Evolutionary conservation across 2,888 invertebrate genomes (phyloP), one percentile per base, ranked within the genome.

Genomic region (Cheiracanthium punctorium): DNA sequence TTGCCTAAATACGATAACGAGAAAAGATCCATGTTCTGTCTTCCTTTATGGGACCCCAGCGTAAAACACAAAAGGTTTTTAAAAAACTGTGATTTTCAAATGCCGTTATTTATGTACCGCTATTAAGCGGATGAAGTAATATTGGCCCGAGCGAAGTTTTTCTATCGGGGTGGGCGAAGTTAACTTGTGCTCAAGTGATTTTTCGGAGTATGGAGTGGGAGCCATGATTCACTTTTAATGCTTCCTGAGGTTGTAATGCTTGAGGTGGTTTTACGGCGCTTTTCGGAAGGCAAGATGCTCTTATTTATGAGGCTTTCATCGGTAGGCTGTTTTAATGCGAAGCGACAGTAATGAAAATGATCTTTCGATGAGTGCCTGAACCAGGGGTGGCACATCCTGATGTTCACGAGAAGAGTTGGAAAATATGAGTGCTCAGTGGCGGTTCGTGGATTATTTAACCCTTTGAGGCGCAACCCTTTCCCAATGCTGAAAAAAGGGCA

Each of bases 31-130:
- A 84, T 73, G 33, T 41, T 71, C 82, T 84, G 82, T 84, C 82
- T 84, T 65, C 82, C n/a, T 84, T 84, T 84, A 84, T 84, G 64
- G 64, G 71, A 72, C 82, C 73, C 82, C 24, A 65, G 64, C 32
- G 72, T 33, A 48, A 29, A n/a, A 20, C 37, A 20, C 41, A 72
- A 71, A 64, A 48, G 74, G 76, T 48, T 76, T 82, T n/a, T 77
- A 76, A 84, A 84, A 84, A 77, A 37, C 82, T 77, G 77, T 84
- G 82, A 84, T 84, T 84, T 77, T 82, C 72, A 64, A 72, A 52
- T 65, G 32, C 32, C 28, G 48, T 77, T 84, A 84, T 84, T 84
- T 84, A 84, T 84, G 72, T 84, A 52, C 76, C 82, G 29, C 37
- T 69, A 72, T 72, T 67, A 77, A 84, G 77, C 76, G 76, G 82